Conservation (phyloP, 2,888 invertebrate species). For the Dicranocentrus wangi region DNA sequence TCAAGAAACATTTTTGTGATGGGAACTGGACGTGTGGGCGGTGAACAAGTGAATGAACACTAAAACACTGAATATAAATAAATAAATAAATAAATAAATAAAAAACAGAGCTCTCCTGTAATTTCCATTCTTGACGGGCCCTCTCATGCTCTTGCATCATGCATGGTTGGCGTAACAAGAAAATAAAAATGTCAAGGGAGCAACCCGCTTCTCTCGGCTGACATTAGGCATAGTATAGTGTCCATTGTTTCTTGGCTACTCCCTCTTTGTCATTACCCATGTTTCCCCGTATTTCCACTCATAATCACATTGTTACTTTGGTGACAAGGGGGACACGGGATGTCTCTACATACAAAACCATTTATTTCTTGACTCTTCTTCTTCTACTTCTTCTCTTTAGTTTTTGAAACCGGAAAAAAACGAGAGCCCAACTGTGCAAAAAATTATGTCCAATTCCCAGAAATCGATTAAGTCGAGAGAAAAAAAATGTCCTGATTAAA, state of each 20-base stretch:
- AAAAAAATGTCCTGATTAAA: neutral
- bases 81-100: too few species aligned
- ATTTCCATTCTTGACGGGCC: too few species aligned
- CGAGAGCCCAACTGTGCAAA: neutral
- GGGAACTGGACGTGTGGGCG: constrained; percentile 1
- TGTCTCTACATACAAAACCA: too few species aligned
- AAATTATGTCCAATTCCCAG: constrained; percentile 38
- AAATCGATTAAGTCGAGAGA: constrained; percentile 55
- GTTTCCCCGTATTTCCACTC: neutral
- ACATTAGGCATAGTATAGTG: too few species aligned
- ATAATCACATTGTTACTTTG: neutral
- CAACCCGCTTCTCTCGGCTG: neutral
- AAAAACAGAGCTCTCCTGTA: too few species aligned
- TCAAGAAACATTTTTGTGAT: constrained; percentile 6
- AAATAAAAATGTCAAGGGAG: neutral
- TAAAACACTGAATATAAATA: neutral
- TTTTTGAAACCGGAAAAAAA: neutral
- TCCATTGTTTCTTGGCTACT: too few species aligned
- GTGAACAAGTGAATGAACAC: neutral
- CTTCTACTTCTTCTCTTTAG: neutral
- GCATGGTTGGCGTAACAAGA: neutral
- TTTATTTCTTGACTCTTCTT: too few species aligned
- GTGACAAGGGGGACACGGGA: neutral
- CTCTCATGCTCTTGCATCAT: too few species aligned
- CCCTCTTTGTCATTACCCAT: too few species aligned